Percentiles rank a stretch among this genome's conserved stretches.
Evolutionary conservation across 2,113 vertebrate species (phyloP).

Genomic region (Passer montanus): DNA sequence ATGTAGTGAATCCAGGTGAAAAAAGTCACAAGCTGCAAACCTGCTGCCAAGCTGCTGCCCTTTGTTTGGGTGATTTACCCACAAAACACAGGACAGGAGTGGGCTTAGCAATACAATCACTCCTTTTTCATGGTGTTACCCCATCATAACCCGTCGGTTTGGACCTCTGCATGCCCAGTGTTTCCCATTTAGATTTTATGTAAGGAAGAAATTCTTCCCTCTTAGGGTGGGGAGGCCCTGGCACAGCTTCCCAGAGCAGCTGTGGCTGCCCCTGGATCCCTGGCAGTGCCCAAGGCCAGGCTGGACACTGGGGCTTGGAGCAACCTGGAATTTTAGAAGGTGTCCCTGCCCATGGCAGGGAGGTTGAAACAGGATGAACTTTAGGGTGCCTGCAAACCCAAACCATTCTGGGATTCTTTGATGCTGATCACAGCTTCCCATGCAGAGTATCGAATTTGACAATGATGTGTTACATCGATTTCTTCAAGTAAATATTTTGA

Average conservation of each 20-base stretch:
- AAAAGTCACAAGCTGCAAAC: neutral
- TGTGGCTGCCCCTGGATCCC: neutral
- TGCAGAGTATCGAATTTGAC: neutral
- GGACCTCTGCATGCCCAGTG: rapidly evolving
- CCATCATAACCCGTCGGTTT: neutral
- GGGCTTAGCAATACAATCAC: rapidly evolving
- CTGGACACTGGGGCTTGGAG: rapidly evolving
- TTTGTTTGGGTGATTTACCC: neutral
- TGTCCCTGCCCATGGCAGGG: neutral
- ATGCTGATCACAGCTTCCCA: neutral
- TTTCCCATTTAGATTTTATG: neutral
- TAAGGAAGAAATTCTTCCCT: neutral
- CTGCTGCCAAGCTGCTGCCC: neutral
- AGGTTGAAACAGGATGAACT: rapidly evolving
- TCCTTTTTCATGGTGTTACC: rapidly evolving
- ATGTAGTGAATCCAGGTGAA: neutral
- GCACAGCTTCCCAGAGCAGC: neutral
- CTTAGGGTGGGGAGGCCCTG: rapidly evolving
- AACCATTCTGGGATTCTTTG: neutral
- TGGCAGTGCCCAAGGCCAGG: neutral
- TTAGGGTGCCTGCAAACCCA: neutral
- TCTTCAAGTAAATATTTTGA: neutral
- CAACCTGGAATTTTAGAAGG: rapidly evolving
- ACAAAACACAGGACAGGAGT: neutral
- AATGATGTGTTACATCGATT: neutral